phyloP scores from a whole-genome alignment of 2,888 invertebrate genomes.

The Dynastes maya region DNA sequence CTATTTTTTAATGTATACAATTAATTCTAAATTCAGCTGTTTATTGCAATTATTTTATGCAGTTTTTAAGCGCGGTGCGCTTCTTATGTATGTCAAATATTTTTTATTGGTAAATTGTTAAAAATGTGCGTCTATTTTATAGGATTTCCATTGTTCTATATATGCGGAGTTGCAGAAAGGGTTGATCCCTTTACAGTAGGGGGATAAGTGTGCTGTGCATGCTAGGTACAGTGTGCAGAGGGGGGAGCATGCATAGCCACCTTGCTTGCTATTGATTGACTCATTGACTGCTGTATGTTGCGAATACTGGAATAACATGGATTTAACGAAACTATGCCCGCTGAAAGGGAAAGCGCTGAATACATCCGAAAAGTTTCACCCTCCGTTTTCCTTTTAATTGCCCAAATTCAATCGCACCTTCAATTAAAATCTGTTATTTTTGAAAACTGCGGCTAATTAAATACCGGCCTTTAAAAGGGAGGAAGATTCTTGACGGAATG shows the following conservation, averaged over 20 bases:
- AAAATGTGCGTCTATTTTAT: constrained; percentile 13
- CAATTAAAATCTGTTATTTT: constrained; percentile 51
- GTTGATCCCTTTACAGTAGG: constrained; percentile 52
- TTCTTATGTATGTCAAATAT: background rate
- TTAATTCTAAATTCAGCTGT: background rate
- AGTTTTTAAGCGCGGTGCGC: constrained; percentile 25
- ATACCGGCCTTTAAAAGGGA: background rate
- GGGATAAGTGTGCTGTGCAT: constrained; percentile 54
- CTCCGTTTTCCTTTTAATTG: constrained; percentile 38
- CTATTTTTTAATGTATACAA: background rate
- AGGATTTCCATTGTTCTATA: constrained; percentile 46
- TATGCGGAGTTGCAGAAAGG: constrained; percentile 49
- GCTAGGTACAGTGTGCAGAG: constrained; percentile 52
- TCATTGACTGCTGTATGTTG: constrained; percentile 57
- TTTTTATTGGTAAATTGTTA: background rate
- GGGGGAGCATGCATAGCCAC: constrained; percentile 58
- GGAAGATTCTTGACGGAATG: constrained; percentile 22
- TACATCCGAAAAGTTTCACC: background rate
- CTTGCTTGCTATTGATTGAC: constrained; percentile 59
- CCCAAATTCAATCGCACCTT: constrained; percentile 44
- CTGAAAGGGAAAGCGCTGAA: background rate
- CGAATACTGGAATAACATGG: constrained; percentile 53
- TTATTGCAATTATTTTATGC: constrained; percentile 17
- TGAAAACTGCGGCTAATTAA: constrained; percentile 6
- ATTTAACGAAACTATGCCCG: constrained; percentile 30